Percentiles rank a stretch among this genome's conserved stretches.
These are phyloP conservation scores for Aplodontia rufa DNA, from an alignment of 2,113 vertebrate species.

Conservation along the genomic window DNA sequence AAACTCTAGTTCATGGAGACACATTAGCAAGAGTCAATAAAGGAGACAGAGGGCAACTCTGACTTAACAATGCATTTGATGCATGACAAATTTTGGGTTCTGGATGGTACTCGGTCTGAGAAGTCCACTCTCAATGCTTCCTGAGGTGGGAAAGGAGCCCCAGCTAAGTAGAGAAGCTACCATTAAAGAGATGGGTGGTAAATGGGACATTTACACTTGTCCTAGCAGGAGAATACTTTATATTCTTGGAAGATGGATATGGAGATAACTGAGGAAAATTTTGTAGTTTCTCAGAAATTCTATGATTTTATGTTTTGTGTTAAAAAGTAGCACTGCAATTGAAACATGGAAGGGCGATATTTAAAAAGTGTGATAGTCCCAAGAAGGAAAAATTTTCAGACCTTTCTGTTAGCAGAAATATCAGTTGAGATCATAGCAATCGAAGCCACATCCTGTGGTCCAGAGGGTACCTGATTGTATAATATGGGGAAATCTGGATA, in stretches of 20 bases:
- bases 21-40: neutral
- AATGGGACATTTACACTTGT: neutral
- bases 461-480: too few species aligned
- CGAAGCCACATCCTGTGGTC: neutral
- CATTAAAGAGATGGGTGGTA: neutral
- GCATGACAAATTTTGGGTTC: neutral
- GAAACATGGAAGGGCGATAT: neutral
- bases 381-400: neutral
- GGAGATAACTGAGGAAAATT: neutral
- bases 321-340: neutral
- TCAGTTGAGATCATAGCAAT: neutral
- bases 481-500: neutral
- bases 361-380: neutral
- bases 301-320: neutral
- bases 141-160: neutral
- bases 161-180: neutral
- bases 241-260: neutral
- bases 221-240: too few species aligned
- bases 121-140: neutral
- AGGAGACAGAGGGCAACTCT: neutral
- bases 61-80: too few species aligned
- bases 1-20: neutral
- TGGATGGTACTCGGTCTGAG: neutral
- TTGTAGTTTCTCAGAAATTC: neutral
- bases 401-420: neutral